Percentiles rank a stretch among this genome's conserved stretches.
Conservation (phyloP, 53 echinoderm and acorn worm species). For the Holothuria scabra region DNA sequence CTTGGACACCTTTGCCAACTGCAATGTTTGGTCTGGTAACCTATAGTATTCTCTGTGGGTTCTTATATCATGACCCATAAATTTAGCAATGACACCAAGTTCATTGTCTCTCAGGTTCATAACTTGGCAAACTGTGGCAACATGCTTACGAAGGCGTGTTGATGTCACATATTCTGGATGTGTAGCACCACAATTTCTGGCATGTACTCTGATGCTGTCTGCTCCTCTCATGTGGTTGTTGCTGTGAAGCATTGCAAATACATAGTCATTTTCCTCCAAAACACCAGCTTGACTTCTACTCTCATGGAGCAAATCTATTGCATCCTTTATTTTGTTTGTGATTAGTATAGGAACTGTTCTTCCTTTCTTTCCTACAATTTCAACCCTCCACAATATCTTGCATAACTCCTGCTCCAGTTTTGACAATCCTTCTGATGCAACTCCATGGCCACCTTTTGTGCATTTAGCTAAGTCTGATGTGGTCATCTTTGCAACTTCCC, state of each 20-base stretch:
- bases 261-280: slow-evolving; percentile 53
- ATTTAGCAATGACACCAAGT: slow-evolving; percentile 66
- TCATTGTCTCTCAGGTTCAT: slow-evolving; percentile 82
- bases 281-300: slow-evolving; percentile 66
- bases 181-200: slow-evolving; percentile 58
- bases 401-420: slow-evolving; percentile 70
- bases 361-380: slow-evolving; percentile 73
- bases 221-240: slow-evolving; percentile 60
- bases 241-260: slow-evolving; percentile 59
- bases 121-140: slow-evolving; percentile 68
- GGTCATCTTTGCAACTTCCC: slow-evolving; percentile 81
- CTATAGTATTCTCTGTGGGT: slow-evolving; percentile 72
- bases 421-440: slow-evolving; percentile 65
- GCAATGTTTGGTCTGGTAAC: slow-evolving; percentile 53
- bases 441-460: slow-evolving; percentile 37
- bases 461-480: slow-evolving; percentile 59
- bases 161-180: slow-evolving; percentile 72
- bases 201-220: slow-evolving; percentile 56
- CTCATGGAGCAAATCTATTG: slow-evolving; percentile 58
- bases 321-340: slow-evolving; percentile 56
- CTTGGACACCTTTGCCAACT: slow-evolving; percentile 59
- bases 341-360: slow-evolving; percentile 79
- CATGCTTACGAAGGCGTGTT: slow-evolving; percentile 74
- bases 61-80: slow-evolving; percentile 71
- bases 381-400: slow-evolving; percentile 60